These are phyloP conservation scores for Trachelus tabidus DNA, from an alignment of 2,888 invertebrate species.

Conservation along the genomic window DNA sequence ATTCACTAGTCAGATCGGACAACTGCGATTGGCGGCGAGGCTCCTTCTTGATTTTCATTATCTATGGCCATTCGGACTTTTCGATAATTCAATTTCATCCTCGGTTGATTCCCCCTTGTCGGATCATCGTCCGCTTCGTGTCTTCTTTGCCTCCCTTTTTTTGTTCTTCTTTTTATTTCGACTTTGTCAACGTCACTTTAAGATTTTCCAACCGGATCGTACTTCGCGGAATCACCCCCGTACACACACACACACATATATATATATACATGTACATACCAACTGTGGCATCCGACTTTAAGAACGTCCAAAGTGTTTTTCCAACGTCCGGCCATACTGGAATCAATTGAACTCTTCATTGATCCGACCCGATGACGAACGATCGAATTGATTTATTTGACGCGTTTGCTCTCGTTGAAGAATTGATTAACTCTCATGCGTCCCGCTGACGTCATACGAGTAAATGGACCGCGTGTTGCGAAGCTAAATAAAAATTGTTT, in stretches of 20 bases:
- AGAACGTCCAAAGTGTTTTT: conserved; percentile 2
- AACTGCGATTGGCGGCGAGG: neutral
- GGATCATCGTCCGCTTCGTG: neutral
- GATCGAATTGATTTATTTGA: conserved; percentile 53
- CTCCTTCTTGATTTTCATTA: neutral
- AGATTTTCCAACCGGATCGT: neutral
- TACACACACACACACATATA: no score
- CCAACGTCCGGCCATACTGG: conserved; percentile 12
- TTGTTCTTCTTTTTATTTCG: neutral
- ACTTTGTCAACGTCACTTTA: neutral
- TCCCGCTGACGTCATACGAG: neutral
- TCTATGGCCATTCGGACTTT: neutral
- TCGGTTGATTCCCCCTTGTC: conserved; percentile 19
- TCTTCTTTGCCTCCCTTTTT: neutral
- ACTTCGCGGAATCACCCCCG: neutral
- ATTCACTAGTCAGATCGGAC: neutral
- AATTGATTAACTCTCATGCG: neutral
- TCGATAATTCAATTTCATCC: conserved; percentile 37
- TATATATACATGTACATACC: neutral
- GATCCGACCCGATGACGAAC: conserved; percentile 45
- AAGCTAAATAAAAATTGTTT: neutral
- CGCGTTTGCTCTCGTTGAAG: conserved; percentile 9
- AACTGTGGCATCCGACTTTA: neutral
- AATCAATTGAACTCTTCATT: conserved; percentile 47
- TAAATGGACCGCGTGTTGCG: neutral